Base-by-base conservation (phyloP, 2,888 invertebrate genomes). In the Dryococelus australis region DNA sequence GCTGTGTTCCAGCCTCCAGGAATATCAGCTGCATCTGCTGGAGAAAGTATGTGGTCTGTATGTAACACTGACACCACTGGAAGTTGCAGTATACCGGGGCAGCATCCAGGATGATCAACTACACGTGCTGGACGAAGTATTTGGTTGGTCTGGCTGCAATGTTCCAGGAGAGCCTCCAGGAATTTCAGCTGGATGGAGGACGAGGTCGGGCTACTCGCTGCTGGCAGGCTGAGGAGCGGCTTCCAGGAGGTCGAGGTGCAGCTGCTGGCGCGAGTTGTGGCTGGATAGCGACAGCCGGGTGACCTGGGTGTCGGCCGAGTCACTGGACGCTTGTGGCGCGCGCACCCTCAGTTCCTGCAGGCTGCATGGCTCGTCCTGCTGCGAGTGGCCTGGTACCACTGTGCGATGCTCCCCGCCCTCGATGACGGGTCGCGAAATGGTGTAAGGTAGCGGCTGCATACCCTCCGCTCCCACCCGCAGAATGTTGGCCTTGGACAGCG, bases 221-320 rank as follows among this genome's bases (percentile, higher is more conserved):
- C 20, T n/a, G n/a, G 65, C 13, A 10, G 65, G 65, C 65, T 65
- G 24, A 20, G 65, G 65, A 20, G 65, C 65, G 2, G 65, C 65
- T 24, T 65, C 65, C 65, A 65, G 24, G 13, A 65, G 65, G 65
- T 65, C 65, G 13, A 65, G 65, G 13, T 65, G 24, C 65, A 65
- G 65, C 24, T 65, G 65, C n/a, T 65, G 65, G 20, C 65, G 65
- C 24, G 65, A 65, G 47, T 10, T 47, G 65, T 24, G 20, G 65
- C 65, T 65, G 65, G 65, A 65, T 2, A 24, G 65, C 65, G 65
- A 65, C 83, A 83, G 24, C 83, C 43, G 13, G 83, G 35, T 83
- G 83, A 83, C 28, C 35, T 28, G 28, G 83, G 83, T 83, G 28
- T 83, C 83, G 13, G 83, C 83, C 9, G 83, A 83, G 20, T 83